Base-by-base conservation (phyloP, 2,797 vertebrate genomes). In the Bryconaethiops microstoma region DNA sequence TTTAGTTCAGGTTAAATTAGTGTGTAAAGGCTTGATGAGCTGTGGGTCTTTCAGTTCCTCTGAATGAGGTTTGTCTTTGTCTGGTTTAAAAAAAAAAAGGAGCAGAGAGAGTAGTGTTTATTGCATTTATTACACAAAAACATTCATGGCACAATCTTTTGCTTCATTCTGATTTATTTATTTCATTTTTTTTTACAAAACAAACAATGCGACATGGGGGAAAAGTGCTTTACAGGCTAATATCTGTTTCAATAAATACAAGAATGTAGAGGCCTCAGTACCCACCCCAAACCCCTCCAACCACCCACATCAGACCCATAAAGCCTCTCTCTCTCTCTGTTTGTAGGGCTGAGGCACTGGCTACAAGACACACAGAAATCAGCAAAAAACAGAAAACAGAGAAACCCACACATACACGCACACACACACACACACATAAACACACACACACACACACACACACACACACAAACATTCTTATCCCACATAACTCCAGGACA, bases 51-150 rank as follows among this genome's bases (percentile, higher is more conserved):
- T 19, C 14, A 17, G 25, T 73, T 35, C 39, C 52, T 57, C 29
- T 55, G 54, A 57, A 29, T 17, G 19, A 54, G 50, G 29, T 54
- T n/a, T 57, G 9, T 39, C 29, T 40, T 25, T 54, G 48, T 42
- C 23, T 39, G 23, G 48, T 69, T 48, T 7, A 80, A 19, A 4
- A 50, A 52, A 13, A 23, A 19, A 8, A 4, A 8, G 10, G 8
- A 45, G 42, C 42, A 14, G 68, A 17, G 3, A 9, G 3, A 25
- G 67, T 90, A 82, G 89, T 87, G 90, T 94, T 94, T 95, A 97
- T 96, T 98, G 96, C 96, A 96, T 96, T 97, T 95, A 96, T 94
- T 96, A 97, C 96, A 98, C 96, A 97, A 97, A 97, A 93, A 96
- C 95, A 96, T 95, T 88, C 94, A 97, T 94, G 95, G 95, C 95